A percentile compares a stretch with the other conserved stretches of the same genome.
phyloP scores from a whole-genome alignment of 92 coral and sea anemone species.

The Meandrina meandrites region DNA sequence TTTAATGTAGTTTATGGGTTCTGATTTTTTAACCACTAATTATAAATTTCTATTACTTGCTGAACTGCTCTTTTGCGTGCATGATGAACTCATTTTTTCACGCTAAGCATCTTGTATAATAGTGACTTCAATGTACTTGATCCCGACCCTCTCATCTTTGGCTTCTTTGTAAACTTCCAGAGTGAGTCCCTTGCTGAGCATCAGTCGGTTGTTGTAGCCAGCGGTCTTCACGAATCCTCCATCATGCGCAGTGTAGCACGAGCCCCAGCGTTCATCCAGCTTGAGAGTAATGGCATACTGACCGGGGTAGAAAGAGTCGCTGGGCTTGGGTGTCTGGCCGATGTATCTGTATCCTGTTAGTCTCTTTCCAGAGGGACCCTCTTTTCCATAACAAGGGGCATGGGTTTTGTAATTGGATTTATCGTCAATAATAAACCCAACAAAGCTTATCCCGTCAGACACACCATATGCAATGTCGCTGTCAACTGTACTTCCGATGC shows the following conservation, averaged over 20 bases:
- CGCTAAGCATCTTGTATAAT: neutral
- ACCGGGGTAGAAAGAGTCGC: slow-evolving; percentile 30
- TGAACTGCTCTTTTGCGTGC: neutral
- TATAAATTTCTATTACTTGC: neutral
- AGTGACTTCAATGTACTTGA: neutral
- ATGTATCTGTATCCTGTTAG: too few relatives aligned
- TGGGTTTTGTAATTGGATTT: neutral
- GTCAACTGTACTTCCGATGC: neutral
- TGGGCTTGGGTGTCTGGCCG: neutral
- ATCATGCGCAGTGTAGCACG: slow-evolving; percentile 21
- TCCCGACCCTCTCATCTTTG: neutral
- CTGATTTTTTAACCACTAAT: too few relatives aligned
- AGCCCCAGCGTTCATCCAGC: slow-evolving; percentile 41
- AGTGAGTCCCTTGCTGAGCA: slow-evolving; percentile 11
- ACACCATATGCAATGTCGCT: slow-evolving; percentile 7
- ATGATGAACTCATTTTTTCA: too few relatives aligned
- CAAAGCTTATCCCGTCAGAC: neutral
- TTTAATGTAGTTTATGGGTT: too few relatives aligned
- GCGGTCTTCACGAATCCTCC: slow-evolving; percentile 20
- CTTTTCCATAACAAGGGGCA: neutral
- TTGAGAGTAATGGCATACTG: slow-evolving; percentile 30
- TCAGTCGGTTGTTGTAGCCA: slow-evolving; percentile 1
- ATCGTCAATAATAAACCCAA: neutral
- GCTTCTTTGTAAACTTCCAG: neutral
- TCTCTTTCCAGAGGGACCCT: neutral